phyloP scores from a whole-genome alignment of 2,888 invertebrate genomes.

The Yponomeuta cagnagella region DNA sequence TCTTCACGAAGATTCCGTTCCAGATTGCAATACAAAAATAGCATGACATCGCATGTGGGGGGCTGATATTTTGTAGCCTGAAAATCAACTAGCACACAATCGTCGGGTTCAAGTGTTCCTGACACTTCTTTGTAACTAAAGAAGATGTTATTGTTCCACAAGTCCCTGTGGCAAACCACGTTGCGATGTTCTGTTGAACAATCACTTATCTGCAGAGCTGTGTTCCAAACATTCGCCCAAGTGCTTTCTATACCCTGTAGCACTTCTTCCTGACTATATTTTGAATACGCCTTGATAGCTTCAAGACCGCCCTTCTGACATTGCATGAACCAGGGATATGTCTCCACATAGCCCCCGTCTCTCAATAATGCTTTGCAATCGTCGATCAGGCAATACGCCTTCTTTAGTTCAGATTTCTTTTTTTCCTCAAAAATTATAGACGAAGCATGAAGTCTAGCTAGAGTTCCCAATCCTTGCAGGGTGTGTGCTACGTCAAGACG shows the following conservation, averaged over 20 bases:
- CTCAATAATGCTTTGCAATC: conserved; percentile 39
- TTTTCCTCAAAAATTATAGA: conserved; percentile 69
- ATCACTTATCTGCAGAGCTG: conserved; percentile 36
- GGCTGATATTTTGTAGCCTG: conserved; percentile 80
- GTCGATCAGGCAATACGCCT: conserved; percentile 36
- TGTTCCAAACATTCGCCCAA: conserved; percentile 48
- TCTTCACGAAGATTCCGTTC: conserved; percentile 60
- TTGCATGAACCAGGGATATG: conserved; percentile 49
- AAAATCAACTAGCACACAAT: conserved; percentile 81
- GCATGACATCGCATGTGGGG: conserved; percentile 78
- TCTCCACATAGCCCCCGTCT: conserved; percentile 41
- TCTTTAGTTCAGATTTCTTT: conserved; percentile 39
- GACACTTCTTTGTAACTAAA: conserved; percentile 52
- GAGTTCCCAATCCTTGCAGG: conserved; percentile 53
- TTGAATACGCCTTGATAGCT: conserved; percentile 46
- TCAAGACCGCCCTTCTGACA: conserved; percentile 54
- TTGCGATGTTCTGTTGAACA: conserved; percentile 52
- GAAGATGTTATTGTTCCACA: conserved; percentile 80
- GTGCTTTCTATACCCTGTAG: conserved; percentile 36
- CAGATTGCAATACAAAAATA: conserved; percentile 72
- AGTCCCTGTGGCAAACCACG: conserved; percentile 77
- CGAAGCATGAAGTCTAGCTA: conserved; percentile 71
- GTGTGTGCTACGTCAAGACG: conserved; percentile 66
- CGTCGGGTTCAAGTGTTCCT: conserved; percentile 52
- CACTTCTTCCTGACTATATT: conserved; percentile 33